phyloP scores from a whole-genome alignment of 2,113 vertebrate genomes.

The Thalassarche chlororhynchos region DNA sequence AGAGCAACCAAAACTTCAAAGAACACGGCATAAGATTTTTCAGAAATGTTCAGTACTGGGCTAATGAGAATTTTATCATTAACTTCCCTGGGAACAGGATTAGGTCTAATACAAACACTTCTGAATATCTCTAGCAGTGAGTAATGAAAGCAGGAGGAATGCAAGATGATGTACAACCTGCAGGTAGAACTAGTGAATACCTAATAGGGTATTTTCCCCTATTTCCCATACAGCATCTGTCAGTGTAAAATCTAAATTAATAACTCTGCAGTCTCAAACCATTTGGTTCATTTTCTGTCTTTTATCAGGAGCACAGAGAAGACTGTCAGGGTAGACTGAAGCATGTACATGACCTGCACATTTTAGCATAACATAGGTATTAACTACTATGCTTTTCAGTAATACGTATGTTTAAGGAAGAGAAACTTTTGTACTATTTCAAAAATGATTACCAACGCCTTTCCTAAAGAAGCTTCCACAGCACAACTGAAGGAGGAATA shows the following conservation, averaged over 20 bases:
- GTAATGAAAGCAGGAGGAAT: slow-evolving; percentile 3
- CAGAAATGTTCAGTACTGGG: neutral
- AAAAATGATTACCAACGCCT: neutral
- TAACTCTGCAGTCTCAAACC: neutral
- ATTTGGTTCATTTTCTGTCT: neutral
- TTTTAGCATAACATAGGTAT: neutral
- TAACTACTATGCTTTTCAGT: neutral
- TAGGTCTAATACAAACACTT: slow-evolving; percentile 26
- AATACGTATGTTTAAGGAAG: neutral
- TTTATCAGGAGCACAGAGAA: neutral
- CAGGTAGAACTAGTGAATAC: slow-evolving; percentile 6
- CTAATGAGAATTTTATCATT: slow-evolving; percentile 55
- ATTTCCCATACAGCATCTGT: neutral
- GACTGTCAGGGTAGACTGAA: neutral
- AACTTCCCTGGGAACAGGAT: neutral
- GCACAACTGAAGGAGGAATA: neutral
- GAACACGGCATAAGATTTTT: neutral
- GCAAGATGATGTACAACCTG: neutral
- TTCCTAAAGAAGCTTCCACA: neutral
- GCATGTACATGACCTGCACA: neutral
- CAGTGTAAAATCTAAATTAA: slow-evolving; percentile 14
- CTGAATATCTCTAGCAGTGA: neutral
- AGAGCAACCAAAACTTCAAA: neutral
- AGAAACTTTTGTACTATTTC: neutral
- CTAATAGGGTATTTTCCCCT: neutral